These are phyloP conservation scores for Drusus annulatus DNA, from an alignment of 1,140 invertebrate genomes.

Conservation along the genomic window DNA sequence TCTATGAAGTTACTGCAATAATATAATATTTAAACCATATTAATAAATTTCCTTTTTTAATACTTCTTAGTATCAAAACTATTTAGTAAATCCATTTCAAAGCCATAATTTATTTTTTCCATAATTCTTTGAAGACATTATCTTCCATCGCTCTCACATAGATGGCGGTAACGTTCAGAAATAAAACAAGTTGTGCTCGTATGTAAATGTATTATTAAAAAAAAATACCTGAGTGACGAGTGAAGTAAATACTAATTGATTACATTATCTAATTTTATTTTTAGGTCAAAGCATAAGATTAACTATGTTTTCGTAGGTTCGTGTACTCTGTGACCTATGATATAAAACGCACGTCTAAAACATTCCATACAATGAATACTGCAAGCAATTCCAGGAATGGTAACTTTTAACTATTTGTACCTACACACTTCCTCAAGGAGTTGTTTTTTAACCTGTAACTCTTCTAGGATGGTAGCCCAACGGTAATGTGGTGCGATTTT, in stretches of 20 bases:
- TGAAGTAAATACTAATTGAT: no score
- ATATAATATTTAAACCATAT: no score
- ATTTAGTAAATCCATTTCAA: no score
- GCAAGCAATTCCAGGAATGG: conserved; percentile 2
- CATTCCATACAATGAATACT: conserved; percentile 6
- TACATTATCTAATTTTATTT: no score
- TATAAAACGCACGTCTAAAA: conserved; percentile 1
- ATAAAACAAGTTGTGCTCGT: no score
- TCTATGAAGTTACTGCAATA: no score
- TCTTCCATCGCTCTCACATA: conserved; percentile 2
- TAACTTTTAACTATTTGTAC: not conserved
- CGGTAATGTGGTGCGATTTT: not conserved
- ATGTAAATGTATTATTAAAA: not conserved
- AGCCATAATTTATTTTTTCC: no score
- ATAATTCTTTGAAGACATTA: not conserved
- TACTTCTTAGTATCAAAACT: no score
- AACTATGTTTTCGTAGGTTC: no score
- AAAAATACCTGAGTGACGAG: no score
- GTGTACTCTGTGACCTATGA: no score
- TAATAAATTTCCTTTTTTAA: no score
- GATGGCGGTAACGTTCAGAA: conserved; percentile 22
- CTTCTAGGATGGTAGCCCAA: not conserved
- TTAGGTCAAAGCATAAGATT: not conserved
- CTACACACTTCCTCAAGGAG: conserved; percentile 3
- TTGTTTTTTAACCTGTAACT: not conserved